Base-by-base conservation (phyloP, 2,797 vertebrate species). In the Gallinago solitaria region DNA sequence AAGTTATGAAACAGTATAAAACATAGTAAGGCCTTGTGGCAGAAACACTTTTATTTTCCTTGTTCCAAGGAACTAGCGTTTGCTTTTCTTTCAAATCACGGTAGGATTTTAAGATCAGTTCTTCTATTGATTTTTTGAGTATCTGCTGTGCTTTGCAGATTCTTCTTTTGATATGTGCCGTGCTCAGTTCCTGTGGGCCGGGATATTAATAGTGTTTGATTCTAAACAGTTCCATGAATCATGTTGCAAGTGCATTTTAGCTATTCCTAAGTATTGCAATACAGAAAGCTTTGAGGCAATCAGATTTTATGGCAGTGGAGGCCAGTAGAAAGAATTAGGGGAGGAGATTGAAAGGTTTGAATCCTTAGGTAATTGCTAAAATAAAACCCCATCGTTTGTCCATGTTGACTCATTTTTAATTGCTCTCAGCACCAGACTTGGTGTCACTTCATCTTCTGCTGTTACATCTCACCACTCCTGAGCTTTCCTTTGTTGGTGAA, bases 131-230 rank as follows among this genome's bases (percentile, higher is more conserved):
- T 83, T 88, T 90, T 77, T 88, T 37, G 19, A 41, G 16, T 90
- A 88, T 93, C 86, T 95, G 86, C 88, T 91, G 88, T 63, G 75
- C 82, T 80, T 80, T 94, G 90, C 92, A 93, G 86, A 68, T 93
- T 91, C 91, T 80, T 54, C 61, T 63, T 92, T 78, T 88, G 48
- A 23, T 80, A 48, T 12, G 50, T 85, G 9, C 90, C 71, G 71
- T 64, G 63, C 83, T 94, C 89, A 87, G 51, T 87, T 90, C 74
- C 90, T 68, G 83, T 94, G 76, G 85, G 82, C 68, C 83, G 83
- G 68, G 77, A 23, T 94, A 93, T 93, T 96, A 89, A 93, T 84
- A 92, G 92, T 25, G 57, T 51, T 68, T 69, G 86, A 91, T 81
- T 69, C 74, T 57, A 83, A 75, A 74, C 30, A 68, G 84, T 89